phyloP scores from a whole-genome alignment of 92 coral and sea anemone species.

The Metridium senile region DNA sequence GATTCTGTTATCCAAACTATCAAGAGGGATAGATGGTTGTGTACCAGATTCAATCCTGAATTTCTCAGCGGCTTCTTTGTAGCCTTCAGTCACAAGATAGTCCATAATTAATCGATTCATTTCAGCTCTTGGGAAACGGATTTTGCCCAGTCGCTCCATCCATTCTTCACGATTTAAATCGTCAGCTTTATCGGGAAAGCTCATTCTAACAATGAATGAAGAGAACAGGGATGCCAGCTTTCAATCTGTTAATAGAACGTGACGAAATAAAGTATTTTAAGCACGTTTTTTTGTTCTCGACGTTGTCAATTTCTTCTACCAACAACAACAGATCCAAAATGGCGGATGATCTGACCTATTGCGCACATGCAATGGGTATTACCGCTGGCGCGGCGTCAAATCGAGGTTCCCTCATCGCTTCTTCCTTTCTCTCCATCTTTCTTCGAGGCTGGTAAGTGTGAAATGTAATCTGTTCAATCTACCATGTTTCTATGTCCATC shows the following conservation, averaged over 20 bases:
- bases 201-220: constrained; percentile 65
- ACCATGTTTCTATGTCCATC: constrained; percentile 17
- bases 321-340: constrained; percentile 53
- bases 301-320: background rate
- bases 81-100: constrained; percentile 98
- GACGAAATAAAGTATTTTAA: background rate
- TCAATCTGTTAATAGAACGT: constrained; percentile 11
- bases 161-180: constrained; percentile 94
- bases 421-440: constrained; percentile 54
- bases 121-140: constrained; percentile 90
- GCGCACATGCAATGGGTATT: constrained; percentile 17
- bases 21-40: constrained; percentile 87
- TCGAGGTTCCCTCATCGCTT: constrained; percentile 57
- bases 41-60: constrained; percentile 95
- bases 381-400: constrained; percentile 37
- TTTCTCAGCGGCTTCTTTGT: constrained; percentile 98
- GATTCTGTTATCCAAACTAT: constrained; percentile 90
- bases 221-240: constrained; percentile 51
- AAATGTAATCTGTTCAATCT: constrained; percentile 8
- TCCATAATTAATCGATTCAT: constrained; percentile 98
- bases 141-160: constrained; percentile 82
- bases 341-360: constrained; percentile 28
- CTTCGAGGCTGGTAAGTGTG: constrained; percentile 28
- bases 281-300: background rate
- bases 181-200: constrained; percentile 83